Conservation (phyloP, 2,888 invertebrate genomes). For the Pycnomerus fuliginosus region DNA sequence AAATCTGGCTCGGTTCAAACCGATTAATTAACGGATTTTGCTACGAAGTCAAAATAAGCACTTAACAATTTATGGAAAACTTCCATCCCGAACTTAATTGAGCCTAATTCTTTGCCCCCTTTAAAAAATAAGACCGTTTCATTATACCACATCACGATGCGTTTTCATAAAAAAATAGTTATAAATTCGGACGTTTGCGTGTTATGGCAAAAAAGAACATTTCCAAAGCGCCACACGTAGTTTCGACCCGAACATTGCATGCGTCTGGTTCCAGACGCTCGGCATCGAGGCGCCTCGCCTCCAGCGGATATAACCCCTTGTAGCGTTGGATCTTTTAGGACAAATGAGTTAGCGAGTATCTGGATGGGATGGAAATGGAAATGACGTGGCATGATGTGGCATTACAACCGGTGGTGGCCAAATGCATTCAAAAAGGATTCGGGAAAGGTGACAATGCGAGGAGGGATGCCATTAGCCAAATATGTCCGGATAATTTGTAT, state of each 20-base stretch:
- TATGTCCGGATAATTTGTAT: too few relatives aligned
- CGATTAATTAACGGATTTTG: too few relatives aligned
- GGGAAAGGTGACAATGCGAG: too few relatives aligned
- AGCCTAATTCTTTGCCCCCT: too few relatives aligned
- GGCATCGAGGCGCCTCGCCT: slow-evolving; percentile 37
- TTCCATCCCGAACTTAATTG: too few relatives aligned
- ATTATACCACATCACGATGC: slow-evolving; percentile 5
- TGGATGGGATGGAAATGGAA: too few relatives aligned
- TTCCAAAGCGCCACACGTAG: slow-evolving; percentile 32
- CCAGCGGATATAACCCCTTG: slow-evolving; percentile 21
- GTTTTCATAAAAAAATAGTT: slow-evolving; percentile 21
- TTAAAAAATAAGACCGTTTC: slow-evolving; percentile 3
- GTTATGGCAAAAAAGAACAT: slow-evolving; percentile 29
- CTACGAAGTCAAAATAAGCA: too few relatives aligned
- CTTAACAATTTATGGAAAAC: too few relatives aligned
- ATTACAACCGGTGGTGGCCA: not conserved
- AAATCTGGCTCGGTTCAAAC: too few relatives aligned
- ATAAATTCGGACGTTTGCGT: slow-evolving; percentile 35
- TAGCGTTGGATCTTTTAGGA: slow-evolving; percentile 25
- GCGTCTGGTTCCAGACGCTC: slow-evolving; percentile 35
- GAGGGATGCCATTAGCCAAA: too few relatives aligned
- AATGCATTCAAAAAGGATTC: too few relatives aligned
- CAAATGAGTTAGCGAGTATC: slow-evolving; percentile 31
- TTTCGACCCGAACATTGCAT: slow-evolving; percentile 31
- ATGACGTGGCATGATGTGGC: slow-evolving; percentile 20